Evolutionary conservation across 2,888 invertebrate species (phyloP).

Genomic region (Branchellion lobata): DNA sequence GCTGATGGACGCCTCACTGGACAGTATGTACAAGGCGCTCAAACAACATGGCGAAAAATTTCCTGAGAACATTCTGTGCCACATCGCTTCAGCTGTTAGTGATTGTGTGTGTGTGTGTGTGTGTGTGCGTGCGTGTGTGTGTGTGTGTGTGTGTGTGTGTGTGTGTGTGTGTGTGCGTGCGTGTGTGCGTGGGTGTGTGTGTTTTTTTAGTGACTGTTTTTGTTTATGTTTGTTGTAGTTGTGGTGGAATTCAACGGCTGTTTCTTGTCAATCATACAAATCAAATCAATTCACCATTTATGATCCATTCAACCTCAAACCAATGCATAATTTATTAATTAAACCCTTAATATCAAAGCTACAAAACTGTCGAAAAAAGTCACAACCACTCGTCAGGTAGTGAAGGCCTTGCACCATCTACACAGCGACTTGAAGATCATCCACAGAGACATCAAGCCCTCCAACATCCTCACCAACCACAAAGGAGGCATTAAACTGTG

Average conservation of each 20-base stretch:
- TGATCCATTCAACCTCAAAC: no score
- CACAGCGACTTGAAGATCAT: conserved; percentile 35
- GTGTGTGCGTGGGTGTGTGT: no score
- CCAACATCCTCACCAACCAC: conserved; percentile 34
- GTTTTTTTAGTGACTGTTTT: not conserved
- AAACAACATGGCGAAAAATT: conserved; percentile 29
- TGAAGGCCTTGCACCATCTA: conserved; percentile 34
- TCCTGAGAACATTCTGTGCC: conserved; percentile 23
- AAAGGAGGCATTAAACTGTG: conserved; percentile 34
- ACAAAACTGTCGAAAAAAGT: no score
- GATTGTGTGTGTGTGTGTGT: no score
- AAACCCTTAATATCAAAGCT: no score
- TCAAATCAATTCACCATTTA: not conserved
- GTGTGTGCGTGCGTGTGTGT: no score
- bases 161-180: no score
- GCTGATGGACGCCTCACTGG: conserved; percentile 39
- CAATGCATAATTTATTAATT: no score
- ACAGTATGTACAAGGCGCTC: conserved; percentile 33
- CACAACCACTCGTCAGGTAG: not conserved
- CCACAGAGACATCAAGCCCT: conserved; percentile 40
- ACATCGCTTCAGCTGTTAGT: conserved; percentile 31
- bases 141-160: no score
- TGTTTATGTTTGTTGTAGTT: not conserved
- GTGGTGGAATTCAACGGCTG: not conserved
- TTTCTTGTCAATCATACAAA: not conserved